Evolutionary conservation across 2,113 vertebrate genomes (phyloP).

Genomic region (Prietella phreatophila): DNA sequence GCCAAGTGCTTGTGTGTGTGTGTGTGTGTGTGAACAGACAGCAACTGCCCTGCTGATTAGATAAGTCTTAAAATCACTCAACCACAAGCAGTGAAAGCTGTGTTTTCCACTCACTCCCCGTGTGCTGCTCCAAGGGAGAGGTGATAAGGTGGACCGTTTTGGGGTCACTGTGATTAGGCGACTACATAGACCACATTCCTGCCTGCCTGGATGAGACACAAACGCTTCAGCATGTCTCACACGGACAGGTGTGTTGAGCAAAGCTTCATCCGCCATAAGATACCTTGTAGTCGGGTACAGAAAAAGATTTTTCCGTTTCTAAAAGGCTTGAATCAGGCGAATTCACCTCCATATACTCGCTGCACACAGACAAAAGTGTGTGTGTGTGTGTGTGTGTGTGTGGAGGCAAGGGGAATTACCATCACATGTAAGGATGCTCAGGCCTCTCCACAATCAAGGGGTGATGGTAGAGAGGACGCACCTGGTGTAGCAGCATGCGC

Average conservation of each 20-base stretch:
- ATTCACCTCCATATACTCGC: background rate
- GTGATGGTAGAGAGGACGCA: constrained; percentile 67
- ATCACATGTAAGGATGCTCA: constrained; percentile 30
- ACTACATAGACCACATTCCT: constrained; percentile 61
- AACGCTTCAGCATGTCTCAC: constrained; percentile 34
- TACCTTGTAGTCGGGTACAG: background rate
- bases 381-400: background rate
- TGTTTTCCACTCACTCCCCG: constrained; percentile 65
- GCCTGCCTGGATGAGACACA: constrained; percentile 51
- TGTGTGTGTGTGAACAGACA: constrained; percentile 52
- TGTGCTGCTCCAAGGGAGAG: constrained; percentile 62
- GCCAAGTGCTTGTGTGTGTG: constrained; percentile 36
- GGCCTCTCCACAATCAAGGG: constrained; percentile 51
- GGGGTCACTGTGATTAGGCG: constrained; percentile 70
- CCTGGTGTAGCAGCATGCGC: constrained; percentile 62
- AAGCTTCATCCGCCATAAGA: background rate
- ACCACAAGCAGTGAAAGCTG: constrained; percentile 48
- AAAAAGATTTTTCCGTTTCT: constrained; percentile 13
- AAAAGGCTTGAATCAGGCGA: constrained; percentile 9
- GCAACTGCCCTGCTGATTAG: constrained; percentile 69
- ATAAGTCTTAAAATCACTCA: constrained; percentile 62
- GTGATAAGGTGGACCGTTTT: constrained; percentile 69
- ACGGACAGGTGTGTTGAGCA: constrained; percentile 43
- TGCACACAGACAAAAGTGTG: background rate
- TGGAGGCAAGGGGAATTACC: constrained; percentile 21